Percentiles rank a stretch among this genome's conserved stretches.
Evolutionary conservation across 2,113 vertebrate species (phyloP).

Genomic region (Pygathrix nemaeus): DNA sequence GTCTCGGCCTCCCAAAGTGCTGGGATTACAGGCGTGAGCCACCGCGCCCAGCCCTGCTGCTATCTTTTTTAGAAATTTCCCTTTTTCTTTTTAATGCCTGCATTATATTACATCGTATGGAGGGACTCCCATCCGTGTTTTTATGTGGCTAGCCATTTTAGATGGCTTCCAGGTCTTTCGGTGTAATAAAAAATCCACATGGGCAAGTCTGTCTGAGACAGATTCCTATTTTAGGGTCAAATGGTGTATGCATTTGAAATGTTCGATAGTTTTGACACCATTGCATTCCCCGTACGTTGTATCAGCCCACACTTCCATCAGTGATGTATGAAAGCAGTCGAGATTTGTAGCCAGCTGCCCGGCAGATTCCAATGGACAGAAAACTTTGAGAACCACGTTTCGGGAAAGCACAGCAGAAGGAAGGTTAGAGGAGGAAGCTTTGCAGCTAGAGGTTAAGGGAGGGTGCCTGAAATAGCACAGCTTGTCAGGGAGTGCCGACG

Average conservation of each 20-base stretch:
- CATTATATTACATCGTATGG: accelerated
- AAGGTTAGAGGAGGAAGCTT: not conserved
- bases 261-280: not conserved
- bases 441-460: not conserved
- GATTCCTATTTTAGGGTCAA: too few relatives aligned
- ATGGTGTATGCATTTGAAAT: not conserved
- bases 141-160: accelerated
- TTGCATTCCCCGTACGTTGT: too few relatives aligned
- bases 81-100: not conserved
- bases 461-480: not conserved
- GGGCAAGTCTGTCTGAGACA: not conserved
- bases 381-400: not conserved
- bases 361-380: accelerated
- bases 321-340: accelerated
- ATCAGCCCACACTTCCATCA: not conserved
- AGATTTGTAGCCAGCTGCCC: not conserved
- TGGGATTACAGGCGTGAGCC: too few relatives aligned
- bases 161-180: not conserved
- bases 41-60: not conserved
- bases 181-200: not conserved
- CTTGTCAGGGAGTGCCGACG: accelerated
- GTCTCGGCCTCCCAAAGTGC: too few relatives aligned
- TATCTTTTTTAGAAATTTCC: not conserved
- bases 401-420: accelerated
- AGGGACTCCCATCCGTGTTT: too few relatives aligned